These are phyloP conservation scores for Magallana gigas DNA, from an alignment of 1,140 invertebrate genomes.

Conservation along the genomic window DNA sequence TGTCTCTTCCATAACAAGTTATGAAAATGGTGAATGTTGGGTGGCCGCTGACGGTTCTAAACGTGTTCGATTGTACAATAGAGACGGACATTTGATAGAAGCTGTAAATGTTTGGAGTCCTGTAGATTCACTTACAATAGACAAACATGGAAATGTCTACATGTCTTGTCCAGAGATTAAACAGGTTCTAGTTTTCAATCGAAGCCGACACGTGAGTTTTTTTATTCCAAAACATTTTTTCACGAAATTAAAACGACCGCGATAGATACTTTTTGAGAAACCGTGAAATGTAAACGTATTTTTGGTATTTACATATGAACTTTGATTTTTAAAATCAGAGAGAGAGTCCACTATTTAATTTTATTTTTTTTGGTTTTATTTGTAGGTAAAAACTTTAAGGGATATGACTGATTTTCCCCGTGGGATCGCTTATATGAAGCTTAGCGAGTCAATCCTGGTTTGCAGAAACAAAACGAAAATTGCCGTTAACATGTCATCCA, in stretches of 20 bases:
- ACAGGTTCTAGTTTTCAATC: not conserved
- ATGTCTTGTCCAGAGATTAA: slow-evolving; percentile 10
- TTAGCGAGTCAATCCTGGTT: not conserved
- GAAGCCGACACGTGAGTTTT: not conserved
- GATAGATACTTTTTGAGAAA: not conserved
- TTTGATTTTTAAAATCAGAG: no score
- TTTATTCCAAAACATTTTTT: not conserved
- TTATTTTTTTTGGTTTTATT: no score
- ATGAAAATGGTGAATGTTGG: slow-evolving; percentile 9
- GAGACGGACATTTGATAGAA: not conserved
- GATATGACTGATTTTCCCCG: slow-evolving; percentile 1
- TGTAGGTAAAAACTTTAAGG: not conserved
- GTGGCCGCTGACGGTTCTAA: not conserved
- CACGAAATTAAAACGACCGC: not conserved
- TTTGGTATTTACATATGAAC: no score
- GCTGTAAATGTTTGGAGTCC: not conserved
- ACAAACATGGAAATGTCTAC: slow-evolving; percentile 5
- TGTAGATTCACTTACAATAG: not conserved
- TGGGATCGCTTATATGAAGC: not conserved
- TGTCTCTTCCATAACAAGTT: not conserved
- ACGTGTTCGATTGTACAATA: not conserved
- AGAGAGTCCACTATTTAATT: no score
- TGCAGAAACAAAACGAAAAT: not conserved
- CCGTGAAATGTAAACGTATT: no score
- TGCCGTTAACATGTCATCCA: not conserved